A percentile compares a stretch with the other conserved stretches of the same genome.
These are phyloP conservation scores for Pogonomyrmex barbatus DNA, from an alignment of 1,140 invertebrate species.

Conservation along the genomic window DNA sequence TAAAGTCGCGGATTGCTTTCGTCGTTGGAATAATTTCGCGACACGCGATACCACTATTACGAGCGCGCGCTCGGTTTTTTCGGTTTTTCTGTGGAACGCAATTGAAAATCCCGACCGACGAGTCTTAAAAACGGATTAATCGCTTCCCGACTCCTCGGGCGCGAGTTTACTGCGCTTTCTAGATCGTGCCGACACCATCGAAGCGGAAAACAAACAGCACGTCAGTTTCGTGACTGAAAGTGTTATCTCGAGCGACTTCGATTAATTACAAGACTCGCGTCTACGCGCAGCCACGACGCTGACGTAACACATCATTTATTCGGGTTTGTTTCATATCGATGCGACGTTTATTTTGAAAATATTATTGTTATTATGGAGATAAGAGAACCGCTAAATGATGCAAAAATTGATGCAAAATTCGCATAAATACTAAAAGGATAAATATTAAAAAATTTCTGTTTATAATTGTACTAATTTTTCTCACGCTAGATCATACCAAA, in stretches of 20 bases:
- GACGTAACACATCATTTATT: conserved; percentile 8
- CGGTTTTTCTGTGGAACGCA: neutral
- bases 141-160: conserved; percentile 11
- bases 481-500: neutral
- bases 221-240: conserved; percentile 45
- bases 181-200: conserved; percentile 43
- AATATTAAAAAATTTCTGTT: neutral
- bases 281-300: neutral
- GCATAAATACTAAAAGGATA: no score
- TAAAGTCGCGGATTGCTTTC: conserved; percentile 1
- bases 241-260: conserved; percentile 41
- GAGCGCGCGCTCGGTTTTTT: conserved; percentile 1
- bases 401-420: neutral
- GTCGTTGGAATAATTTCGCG: conserved; percentile 4
- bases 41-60: conserved; percentile 39
- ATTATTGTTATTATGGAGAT: neutral
- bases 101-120: conserved; percentile 28
- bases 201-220: conserved; percentile 48
- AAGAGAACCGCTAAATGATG: neutral
- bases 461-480: no score
- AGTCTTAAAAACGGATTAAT: conserved; percentile 33
- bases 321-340: neutral
- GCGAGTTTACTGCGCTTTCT: conserved; percentile 49
- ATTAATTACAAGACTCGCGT: conserved; percentile 32
- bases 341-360: neutral